Base-by-base conservation (phyloP, 2,113 vertebrate genomes). In the Urocolius indicus region DNA sequence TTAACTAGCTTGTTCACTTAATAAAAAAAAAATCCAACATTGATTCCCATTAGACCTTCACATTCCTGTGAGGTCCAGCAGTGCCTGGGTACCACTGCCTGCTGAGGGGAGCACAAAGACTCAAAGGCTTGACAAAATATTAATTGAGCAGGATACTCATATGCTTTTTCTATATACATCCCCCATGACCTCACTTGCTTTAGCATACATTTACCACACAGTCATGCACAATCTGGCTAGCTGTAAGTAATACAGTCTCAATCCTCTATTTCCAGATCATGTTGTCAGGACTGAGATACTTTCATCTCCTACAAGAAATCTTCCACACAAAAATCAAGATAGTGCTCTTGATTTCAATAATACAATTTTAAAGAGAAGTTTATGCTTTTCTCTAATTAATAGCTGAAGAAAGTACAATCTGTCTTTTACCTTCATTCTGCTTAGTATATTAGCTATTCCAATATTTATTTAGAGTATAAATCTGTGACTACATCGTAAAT, bases 61-160 rank as follows among this genome's bases (percentile, higher is more conserved):
- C 21, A 13, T 4, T 9, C 24, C 34, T 6, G 20, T 3, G 36
- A 24, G n/a, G 38, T 45, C 27, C 0, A 0, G 22, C 27, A 23
- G 15, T 6, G 17, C 11, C 30, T 6, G 26, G 38, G 71, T 12
- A 19, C 48, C 0, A 0, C 55, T 51, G 22, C 55, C 43, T 52
- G 32, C 69, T 32, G 7, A n/a, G 34, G 55, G 52, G 17, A 61
- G 61, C 54, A 49, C 26, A 10, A 11, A 8, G n/a, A 5, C 52
- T 34, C 5, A 6, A 7, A 51, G 26, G 12, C 30, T 8, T 1
- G 17, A 17, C 15, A 9, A 67, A 32, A 36, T 3, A 45, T 2
- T 21, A 48, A 18, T 6, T 3, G 4, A 67, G 27, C 16, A 45
- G 15, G 32, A 69, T 6, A 29, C 19, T 20, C 1, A 0, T 2